Percentiles rank a stretch among this genome's conserved stretches.
Conservation (phyloP, 1,140 invertebrate species). For the Melitaea cinxia region DNA sequence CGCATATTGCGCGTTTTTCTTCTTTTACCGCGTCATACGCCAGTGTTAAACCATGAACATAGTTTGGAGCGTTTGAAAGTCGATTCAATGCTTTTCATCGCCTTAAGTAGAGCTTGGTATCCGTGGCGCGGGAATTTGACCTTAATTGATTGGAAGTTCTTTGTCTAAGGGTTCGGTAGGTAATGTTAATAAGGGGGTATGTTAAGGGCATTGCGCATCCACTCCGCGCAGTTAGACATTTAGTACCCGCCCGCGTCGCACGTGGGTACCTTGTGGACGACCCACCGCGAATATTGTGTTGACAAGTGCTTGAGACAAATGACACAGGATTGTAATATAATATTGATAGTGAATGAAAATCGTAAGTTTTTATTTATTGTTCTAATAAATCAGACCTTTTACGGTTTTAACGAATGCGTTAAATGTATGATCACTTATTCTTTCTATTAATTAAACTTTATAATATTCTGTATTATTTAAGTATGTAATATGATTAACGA, state of each 20-base stretch:
- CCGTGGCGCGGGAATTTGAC: slow-evolving; percentile 37
- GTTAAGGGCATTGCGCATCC: slow-evolving; percentile 68
- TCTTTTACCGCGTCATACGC: slow-evolving; percentile 78
- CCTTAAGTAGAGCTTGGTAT: slow-evolving; percentile 21
- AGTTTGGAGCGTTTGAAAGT: slow-evolving; percentile 58
- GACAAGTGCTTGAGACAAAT: slow-evolving; percentile 60
- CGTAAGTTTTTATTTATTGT: slow-evolving; percentile 27
- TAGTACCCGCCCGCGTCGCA: slow-evolving; percentile 65
- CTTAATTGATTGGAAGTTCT: slow-evolving; percentile 71
- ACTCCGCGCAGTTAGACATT: slow-evolving; percentile 65
- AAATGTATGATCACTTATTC: too few relatives aligned
- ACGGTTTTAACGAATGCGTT: neutral
- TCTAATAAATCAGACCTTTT: neutral
- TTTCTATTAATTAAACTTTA: too few relatives aligned
- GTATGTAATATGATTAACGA: too few relatives aligned
- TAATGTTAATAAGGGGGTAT: slow-evolving; percentile 67
- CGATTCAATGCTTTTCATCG: slow-evolving; percentile 33
- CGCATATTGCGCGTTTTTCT: slow-evolving; percentile 80
- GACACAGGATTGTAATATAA: slow-evolving; percentile 47
- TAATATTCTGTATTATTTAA: too few relatives aligned
- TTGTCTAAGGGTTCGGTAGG: slow-evolving; percentile 68
- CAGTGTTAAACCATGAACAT: slow-evolving; percentile 65
- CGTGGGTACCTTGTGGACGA: slow-evolving; percentile 59
- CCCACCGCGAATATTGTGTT: slow-evolving; percentile 64
- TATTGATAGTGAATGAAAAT: slow-evolving; percentile 34